Percentiles rank a stretch among this genome's conserved stretches.
phyloP scores from a whole-genome alignment of 2,113 vertebrate genomes.

The Siniperca chuatsi region DNA sequence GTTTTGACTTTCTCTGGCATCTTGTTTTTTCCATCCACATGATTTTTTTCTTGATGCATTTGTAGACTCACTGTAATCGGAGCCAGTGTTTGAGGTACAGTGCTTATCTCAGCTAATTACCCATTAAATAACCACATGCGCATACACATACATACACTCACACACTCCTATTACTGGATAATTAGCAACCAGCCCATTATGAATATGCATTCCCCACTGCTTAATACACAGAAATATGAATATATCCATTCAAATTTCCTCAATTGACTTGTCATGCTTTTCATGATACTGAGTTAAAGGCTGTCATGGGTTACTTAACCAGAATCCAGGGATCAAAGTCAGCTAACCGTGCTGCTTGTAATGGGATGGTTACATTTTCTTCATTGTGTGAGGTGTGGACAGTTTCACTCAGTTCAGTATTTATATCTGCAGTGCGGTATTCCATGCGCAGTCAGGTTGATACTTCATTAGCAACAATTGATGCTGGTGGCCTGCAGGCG shows the following conservation, averaged over 20 bases:
- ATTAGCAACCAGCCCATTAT: slow-evolving; percentile 76
- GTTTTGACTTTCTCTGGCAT: slow-evolving; percentile 56
- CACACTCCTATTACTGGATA: slow-evolving; percentile 70
- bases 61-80: slow-evolving; percentile 70
- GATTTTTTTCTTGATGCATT: slow-evolving; percentile 63
- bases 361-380: slow-evolving; percentile 5
- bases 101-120: slow-evolving; percentile 80
- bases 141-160: slow-evolving; percentile 24
- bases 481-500: slow-evolving; percentile 56
- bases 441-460: slow-evolving; percentile 45
- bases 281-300: slow-evolving; percentile 28
- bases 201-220: slow-evolving; percentile 76
- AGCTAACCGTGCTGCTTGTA: slow-evolving; percentile 20
- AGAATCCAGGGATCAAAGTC: slow-evolving; percentile 17
- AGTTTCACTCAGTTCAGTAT: slow-evolving; percentile 17
- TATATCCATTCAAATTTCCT: slow-evolving; percentile 73
- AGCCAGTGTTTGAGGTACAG: slow-evolving; percentile 73
- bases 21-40: slow-evolving; percentile 53
- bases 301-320: slow-evolving; percentile 25
- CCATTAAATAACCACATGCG: slow-evolving; percentile 78
- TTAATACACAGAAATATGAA: slow-evolving; percentile 72
- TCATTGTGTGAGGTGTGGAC: slow-evolving; percentile 16
- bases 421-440: slow-evolving; percentile 13
- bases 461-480: slow-evolving; percentile 62
- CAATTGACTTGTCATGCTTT: slow-evolving; percentile 67